These are phyloP conservation scores for Diarsia dahlii DNA, from an alignment of 2,888 invertebrate genomes.

Conservation along the genomic window DNA sequence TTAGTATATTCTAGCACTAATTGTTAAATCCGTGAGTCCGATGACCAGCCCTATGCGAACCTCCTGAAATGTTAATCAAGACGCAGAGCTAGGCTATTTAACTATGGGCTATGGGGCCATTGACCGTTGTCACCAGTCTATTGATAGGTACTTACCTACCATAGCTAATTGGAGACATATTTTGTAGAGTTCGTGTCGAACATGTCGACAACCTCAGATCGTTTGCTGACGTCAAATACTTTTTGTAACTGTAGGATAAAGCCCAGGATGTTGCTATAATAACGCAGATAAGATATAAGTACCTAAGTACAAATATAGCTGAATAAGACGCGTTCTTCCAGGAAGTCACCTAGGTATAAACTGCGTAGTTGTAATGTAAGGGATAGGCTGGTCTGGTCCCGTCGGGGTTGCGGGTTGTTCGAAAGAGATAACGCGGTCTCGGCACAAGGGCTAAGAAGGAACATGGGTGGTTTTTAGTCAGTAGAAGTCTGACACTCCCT, in stretches of 20 bases:
- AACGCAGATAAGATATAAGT: neutral
- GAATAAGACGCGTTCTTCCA: slow-evolving; percentile 14
- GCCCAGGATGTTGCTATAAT: slow-evolving; percentile 6
- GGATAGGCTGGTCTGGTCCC: too few relatives aligned
- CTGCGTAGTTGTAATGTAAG: neutral
- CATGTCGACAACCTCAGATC: slow-evolving; percentile 10
- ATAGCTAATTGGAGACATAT: slow-evolving; percentile 1
- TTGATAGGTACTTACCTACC: neutral
- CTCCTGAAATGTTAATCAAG: slow-evolving; percentile 1
- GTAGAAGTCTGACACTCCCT: too few relatives aligned
- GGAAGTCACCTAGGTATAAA: neutral
- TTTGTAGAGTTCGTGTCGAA: neutral
- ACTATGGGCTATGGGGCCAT: slow-evolving; percentile 7
- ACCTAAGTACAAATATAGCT: neutral
- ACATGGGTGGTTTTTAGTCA: too few relatives aligned
- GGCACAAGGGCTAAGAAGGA: too few relatives aligned
- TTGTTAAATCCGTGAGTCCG: neutral
- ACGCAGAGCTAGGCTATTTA: neutral
- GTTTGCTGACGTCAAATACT: neutral
- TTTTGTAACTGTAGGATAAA: neutral
- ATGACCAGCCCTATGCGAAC: neutral
- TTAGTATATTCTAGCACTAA: neutral
- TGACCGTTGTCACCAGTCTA: neutral
- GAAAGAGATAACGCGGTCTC: too few relatives aligned
- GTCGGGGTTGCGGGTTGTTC: too few relatives aligned